Evolutionary conservation across 2,113 vertebrate species (phyloP).

Genomic region (Naja naja): DNA sequence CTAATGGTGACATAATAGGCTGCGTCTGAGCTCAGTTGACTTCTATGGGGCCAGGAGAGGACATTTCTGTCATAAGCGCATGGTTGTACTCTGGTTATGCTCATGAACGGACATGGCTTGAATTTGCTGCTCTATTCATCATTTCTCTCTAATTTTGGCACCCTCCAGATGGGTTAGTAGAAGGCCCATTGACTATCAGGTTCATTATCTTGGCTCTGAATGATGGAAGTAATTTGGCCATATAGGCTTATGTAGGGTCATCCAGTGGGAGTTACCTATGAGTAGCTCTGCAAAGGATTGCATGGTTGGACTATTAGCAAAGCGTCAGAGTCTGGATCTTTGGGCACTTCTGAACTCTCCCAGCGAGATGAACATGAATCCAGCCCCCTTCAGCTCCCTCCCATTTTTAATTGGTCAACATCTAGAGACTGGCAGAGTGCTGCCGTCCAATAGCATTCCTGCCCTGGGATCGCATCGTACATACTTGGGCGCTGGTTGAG

Average conservation of each 20-base stretch:
- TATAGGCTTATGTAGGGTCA: neutral
- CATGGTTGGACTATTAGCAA: neutral
- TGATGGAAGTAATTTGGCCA: neutral
- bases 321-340: neutral
- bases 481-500: slow-evolving; percentile 15
- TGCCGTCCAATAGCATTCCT: neutral
- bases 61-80: neutral
- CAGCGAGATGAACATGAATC: neutral
- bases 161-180: neutral
- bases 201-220: neutral
- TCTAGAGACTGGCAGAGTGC: neutral
- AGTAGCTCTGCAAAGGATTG: neutral
- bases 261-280: neutral
- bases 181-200: neutral
- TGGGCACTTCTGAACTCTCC: neutral
- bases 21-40: neutral
- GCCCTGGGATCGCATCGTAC: slow-evolving; percentile 21
- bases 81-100: neutral
- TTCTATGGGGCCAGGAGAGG: neutral
- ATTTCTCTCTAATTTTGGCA: neutral
- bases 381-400: neutral
- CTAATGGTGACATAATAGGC: neutral
- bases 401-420: slow-evolving; percentile 25
- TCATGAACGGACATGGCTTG: neutral
- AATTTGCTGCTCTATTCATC: neutral